These are phyloP conservation scores for Galemys pyrenaicus DNA, from an alignment of 2,113 vertebrate species.

Conservation along the genomic window DNA sequence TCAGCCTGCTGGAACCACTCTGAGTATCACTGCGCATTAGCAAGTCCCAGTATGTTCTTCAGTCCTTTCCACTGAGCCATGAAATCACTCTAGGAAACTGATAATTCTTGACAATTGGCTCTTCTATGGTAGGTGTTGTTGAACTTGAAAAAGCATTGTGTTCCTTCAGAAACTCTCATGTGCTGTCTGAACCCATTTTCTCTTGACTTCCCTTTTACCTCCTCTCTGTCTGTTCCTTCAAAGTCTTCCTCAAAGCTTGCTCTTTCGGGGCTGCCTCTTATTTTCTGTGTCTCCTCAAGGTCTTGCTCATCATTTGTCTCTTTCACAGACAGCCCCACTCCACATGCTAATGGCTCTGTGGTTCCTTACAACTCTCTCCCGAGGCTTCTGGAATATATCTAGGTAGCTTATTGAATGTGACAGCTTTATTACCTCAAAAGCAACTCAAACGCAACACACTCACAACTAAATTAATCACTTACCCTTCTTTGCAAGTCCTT, in stretches of 20 bases:
- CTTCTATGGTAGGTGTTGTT: neutral
- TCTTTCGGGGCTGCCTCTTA: neutral
- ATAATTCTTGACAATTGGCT: neutral
- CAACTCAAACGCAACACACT: neutral
- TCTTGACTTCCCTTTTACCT: neutral
- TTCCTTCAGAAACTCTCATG: neutral
- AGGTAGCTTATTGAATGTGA: neutral
- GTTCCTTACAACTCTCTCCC: neutral
- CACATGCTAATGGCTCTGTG: neutral
- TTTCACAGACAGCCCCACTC: neutral
- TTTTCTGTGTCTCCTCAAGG: neutral
- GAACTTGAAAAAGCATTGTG: neutral
- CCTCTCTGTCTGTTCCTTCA: neutral
- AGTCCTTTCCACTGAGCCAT: neutral
- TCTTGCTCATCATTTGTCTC: neutral
- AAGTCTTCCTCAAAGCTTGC: neutral
- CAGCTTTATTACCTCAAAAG: neutral
- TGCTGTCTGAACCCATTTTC: neutral
- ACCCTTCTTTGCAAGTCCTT: neutral
- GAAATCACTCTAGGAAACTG: neutral
- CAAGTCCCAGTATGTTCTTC: neutral
- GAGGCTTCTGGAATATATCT: neutral
- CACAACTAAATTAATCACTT: neutral
- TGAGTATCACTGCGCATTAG: neutral
- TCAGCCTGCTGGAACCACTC: neutral